Evolutionary conservation across 2,797 vertebrate genomes (phyloP), one percentile per base, ranked within the genome.

Genomic region (Cichlasoma orientale): DNA sequence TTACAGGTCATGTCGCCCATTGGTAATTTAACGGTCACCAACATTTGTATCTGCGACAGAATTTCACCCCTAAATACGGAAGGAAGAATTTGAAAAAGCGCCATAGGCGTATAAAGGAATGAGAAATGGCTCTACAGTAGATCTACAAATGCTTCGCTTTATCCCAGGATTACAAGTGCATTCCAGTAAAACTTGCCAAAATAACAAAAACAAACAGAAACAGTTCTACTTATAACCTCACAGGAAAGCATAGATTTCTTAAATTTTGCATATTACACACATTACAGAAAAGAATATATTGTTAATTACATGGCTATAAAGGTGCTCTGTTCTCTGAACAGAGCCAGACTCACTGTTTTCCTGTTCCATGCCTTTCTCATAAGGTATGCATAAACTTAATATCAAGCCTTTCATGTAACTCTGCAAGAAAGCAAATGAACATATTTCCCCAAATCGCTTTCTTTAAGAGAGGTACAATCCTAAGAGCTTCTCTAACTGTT

Each of bases 401-500:
- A 50, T 52, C 10, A 13, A 12, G 31, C 2, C 11, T 9, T 50
- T n/a, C 63, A n/a, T 52, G 63, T 50, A 68, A 18, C 44, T 68
- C 18, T 27, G 18, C 25, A 50, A 50, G 41, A 68, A 1, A 68
- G 18, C 25, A 68, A n/a, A 68, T 68, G 18, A 68, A 44, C 44
- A 29, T 29, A 44, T 68, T 50, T 50, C 41, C 25, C 11, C 29
- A 1, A 68, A 50, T 44, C 16, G 2, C 16, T 38, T 59, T 16
- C n/a, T 36, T n/a, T 11, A 7, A n/a, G 9, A 7, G n/a, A 23
- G 36, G 4, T 56, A 27, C 21, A 36, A 6, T 14, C 68, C 29
- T 6, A 50, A 9, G 6, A 16, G 13, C 19, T 53, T 56, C 16
- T 78, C 56, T 84, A 70, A 88, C 56, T 74, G 5, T 61, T 55